These are phyloP conservation scores for Catharus fuscescens DNA, from an alignment of 2,113 vertebrate genomes.

Conservation along the genomic window DNA sequence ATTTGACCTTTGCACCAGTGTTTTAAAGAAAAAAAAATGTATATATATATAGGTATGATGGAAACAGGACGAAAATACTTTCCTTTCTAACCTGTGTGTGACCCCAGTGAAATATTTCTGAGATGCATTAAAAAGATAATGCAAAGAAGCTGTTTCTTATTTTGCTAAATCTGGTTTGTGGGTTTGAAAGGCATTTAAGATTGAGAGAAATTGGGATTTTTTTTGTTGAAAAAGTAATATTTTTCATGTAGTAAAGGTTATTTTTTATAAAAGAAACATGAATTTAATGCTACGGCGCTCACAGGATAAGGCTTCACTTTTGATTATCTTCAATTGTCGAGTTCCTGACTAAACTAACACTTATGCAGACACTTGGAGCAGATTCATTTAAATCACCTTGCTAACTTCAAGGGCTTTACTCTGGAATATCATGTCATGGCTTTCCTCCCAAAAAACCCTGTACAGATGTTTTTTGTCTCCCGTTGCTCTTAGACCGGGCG, in stretches of 20 bases:
- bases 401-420: neutral
- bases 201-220: neutral
- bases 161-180: neutral
- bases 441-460: neutral
- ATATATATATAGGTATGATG: neutral
- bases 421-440: accelerated
- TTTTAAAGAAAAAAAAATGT: neutral
- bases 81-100: neutral
- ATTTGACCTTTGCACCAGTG: neutral
- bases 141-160: neutral
- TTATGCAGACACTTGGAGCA: neutral
- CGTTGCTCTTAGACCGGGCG: slow-evolving; percentile 81
- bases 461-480: neutral
- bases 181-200: neutral
- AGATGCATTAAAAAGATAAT: neutral
- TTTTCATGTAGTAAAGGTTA: neutral
- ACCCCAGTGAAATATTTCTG: neutral
- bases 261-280: neutral
- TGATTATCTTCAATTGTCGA: neutral
- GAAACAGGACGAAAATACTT: neutral
- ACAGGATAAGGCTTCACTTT: neutral
- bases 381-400: neutral
- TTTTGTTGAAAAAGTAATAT: neutral
- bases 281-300: neutral
- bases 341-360: neutral